Evolutionary conservation across 1,140 invertebrate species (phyloP).

Genomic region (Drosophila seguyi): DNA sequence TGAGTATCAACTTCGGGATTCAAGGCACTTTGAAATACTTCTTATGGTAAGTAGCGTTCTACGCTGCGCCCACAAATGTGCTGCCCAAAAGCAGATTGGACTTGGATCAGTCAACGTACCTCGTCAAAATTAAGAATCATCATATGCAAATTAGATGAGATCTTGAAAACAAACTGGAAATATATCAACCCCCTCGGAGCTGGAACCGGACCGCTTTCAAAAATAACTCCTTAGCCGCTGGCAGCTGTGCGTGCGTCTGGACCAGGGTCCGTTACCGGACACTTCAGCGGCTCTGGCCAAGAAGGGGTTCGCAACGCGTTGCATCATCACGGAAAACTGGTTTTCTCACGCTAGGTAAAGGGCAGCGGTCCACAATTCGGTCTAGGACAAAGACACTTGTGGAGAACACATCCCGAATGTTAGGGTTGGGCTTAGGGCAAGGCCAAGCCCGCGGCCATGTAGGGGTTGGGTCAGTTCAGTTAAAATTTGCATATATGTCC

Average conservation of each 20-base stretch:
- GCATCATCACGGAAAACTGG: slow-evolving; percentile 64
- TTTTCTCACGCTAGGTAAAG: slow-evolving; percentile 70
- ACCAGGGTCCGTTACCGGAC: slow-evolving; percentile 50
- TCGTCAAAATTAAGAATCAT: not conserved
- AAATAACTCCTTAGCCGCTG: not conserved
- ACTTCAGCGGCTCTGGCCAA: slow-evolving; percentile 46
- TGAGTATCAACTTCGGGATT: not conserved
- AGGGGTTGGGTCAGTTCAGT: slow-evolving; percentile 43
- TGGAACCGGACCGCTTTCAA: not conserved
- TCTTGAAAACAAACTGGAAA: slow-evolving; percentile 18
- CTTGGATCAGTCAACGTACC: not conserved
- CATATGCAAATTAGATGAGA: slow-evolving; percentile 40
- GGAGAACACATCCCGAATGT: slow-evolving; percentile 13
- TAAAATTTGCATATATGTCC: slow-evolving; percentile 41
- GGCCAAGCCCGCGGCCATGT: slow-evolving; percentile 10
- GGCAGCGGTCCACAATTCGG: slow-evolving; percentile 5
- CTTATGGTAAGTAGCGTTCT: not conserved
- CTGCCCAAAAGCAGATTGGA: not conserved
- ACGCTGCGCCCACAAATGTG: not conserved
- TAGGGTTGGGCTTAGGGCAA: slow-evolving; percentile 16
- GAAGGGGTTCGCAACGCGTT: slow-evolving; percentile 24
- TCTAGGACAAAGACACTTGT: slow-evolving; percentile 31
- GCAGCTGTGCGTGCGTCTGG: slow-evolving; percentile 32
- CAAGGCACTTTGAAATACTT: not conserved
- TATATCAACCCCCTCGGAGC: slow-evolving; percentile 18